Conservation (phyloP, 1,140 invertebrate species). For the Ctenoplectra terminalis region DNA sequence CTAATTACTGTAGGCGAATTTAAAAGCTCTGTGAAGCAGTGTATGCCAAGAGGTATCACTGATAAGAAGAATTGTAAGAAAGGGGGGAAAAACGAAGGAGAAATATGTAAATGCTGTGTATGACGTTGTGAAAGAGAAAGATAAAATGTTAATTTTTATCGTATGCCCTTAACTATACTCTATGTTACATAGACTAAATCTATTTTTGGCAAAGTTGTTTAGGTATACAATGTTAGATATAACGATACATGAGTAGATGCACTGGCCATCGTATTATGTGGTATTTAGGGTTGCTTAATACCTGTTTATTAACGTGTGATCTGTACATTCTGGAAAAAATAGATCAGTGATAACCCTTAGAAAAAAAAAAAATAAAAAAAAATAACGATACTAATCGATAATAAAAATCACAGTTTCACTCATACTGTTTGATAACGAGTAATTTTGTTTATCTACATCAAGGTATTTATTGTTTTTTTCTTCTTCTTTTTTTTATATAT, state of each 20-base stretch:
- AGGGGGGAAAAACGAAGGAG: slow-evolving; percentile 44
- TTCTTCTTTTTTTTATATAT: not conserved
- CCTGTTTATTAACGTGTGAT: slow-evolving; percentile 72
- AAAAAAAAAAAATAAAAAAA: too few relatives aligned
- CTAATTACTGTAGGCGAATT: slow-evolving; percentile 61
- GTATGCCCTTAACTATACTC: slow-evolving; percentile 82
- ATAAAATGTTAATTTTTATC: slow-evolving; percentile 69
- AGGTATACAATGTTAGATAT: slow-evolving; percentile 81
- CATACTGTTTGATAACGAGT: not conserved
- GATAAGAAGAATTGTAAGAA: slow-evolving; percentile 32
- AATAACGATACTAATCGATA: slow-evolving; percentile 3
- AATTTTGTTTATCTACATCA: slow-evolving; percentile 21
- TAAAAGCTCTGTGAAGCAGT: slow-evolving; percentile 27
- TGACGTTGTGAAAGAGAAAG: slow-evolving; percentile 56
- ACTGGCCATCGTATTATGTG: slow-evolving; percentile 83
- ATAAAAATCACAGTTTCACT: slow-evolving; percentile 9
- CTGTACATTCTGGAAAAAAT: slow-evolving; percentile 73
- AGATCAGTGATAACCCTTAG: slow-evolving; percentile 54
- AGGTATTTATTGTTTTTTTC: not conserved
- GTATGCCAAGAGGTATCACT: slow-evolving; percentile 55
- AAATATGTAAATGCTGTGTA: slow-evolving; percentile 44
- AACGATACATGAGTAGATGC: slow-evolving; percentile 81
- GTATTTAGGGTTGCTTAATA: slow-evolving; percentile 78
- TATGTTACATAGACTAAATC: slow-evolving; percentile 83
- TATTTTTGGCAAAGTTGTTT: slow-evolving; percentile 84